These are phyloP conservation scores for Leptonema lineaticorne DNA, from an alignment of 1,140 invertebrate genomes.

Conservation along the genomic window DNA sequence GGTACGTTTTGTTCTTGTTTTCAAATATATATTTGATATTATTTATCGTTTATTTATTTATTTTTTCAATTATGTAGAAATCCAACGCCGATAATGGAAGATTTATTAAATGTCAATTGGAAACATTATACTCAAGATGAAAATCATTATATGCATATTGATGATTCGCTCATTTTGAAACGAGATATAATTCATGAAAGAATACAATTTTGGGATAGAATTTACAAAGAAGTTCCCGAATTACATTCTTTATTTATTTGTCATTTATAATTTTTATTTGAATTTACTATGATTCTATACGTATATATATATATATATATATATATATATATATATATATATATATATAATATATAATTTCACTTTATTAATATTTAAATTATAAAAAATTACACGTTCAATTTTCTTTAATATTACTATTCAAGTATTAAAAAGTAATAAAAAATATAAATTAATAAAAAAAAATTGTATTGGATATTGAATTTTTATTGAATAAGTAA, in stretches of 20 bases:
- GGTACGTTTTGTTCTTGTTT: background rate
- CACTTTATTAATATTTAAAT: no score
- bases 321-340: no score
- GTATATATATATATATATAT: no score
- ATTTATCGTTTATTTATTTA: background rate
- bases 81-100: background rate
- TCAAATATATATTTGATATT: background rate
- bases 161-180: conserved; percentile 45
- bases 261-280: conserved; percentile 8
- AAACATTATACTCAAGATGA: conserved; percentile 37
- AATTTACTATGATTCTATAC: no score
- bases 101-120: background rate
- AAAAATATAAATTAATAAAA: no score
- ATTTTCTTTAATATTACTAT: no score
- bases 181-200: conserved; percentile 47
- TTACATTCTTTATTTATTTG: background rate
- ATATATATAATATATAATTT: no score
- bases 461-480: no score
- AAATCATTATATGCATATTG: conserved; percentile 49
- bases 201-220: conserved; percentile 51
- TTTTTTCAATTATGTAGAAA: conserved; percentile 37
- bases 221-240: conserved; percentile 45
- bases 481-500: no score
- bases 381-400: no score
- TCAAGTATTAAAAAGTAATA: no score